Evolutionary conservation across 2,113 vertebrate genomes (phyloP).

Genomic region (Marmota flaviventris): DNA sequence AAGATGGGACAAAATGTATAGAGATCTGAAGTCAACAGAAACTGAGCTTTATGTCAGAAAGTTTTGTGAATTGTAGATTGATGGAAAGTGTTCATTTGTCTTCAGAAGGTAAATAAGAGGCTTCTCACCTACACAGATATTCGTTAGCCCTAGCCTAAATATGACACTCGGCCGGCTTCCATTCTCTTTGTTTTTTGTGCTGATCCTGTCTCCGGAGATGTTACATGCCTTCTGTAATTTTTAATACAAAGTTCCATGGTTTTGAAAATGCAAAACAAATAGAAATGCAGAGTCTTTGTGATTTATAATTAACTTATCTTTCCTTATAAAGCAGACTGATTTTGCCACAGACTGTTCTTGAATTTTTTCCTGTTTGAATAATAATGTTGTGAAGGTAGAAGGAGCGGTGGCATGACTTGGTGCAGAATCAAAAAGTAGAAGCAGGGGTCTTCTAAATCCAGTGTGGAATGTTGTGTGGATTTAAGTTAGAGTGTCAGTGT

Average conservation of each 20-base stretch:
- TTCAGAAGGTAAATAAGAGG: neutral
- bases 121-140: neutral
- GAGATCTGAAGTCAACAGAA: neutral
- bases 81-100: neutral
- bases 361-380: neutral
- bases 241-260: neutral
- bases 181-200: neutral
- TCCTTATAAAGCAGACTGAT: neutral
- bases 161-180: neutral
- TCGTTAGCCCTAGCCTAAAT: neutral
- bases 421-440: neutral
- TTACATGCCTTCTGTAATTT: neutral
- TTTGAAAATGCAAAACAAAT: conserved; percentile 26
- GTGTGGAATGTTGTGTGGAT: neutral
- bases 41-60: neutral
- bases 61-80: neutral
- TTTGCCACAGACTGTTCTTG: neutral
- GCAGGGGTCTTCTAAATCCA: neutral
- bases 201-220: neutral
- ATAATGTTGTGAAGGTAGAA: neutral
- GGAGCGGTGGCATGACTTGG: neutral
- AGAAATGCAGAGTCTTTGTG: neutral
- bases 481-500: neutral
- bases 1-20: neutral
- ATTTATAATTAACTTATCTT: neutral